Evolutionary conservation across 2,797 vertebrate species (phyloP).

Genomic region (Mormyrus hasselquistii): DNA sequence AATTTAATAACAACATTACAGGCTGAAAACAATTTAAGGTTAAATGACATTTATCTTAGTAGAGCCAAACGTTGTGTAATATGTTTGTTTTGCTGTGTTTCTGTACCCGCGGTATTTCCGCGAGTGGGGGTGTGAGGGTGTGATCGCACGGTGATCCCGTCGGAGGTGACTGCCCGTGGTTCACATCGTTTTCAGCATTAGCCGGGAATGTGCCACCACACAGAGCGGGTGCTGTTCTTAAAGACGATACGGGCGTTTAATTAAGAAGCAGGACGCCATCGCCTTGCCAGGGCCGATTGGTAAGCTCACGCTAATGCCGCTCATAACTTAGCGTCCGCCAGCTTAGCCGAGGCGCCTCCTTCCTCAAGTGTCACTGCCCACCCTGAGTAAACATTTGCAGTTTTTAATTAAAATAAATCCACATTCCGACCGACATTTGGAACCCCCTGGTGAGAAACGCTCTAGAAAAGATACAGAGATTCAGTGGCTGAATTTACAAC

Average conservation of each 20-base stretch:
- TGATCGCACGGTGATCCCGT: not conserved
- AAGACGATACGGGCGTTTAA: conserved; percentile 29
- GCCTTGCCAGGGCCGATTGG: conserved; percentile 32
- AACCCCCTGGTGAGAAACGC: conserved; percentile 42
- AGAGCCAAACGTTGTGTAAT: not conserved
- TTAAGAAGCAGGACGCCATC: conserved; percentile 33
- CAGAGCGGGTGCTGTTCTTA: conserved; percentile 23
- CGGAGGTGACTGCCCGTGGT: not conserved
- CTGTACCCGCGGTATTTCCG: not conserved
- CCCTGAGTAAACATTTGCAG: conserved; percentile 55
- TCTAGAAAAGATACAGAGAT: conserved; percentile 44
- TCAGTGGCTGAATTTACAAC: conserved; percentile 53
- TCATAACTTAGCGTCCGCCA: conserved; percentile 39
- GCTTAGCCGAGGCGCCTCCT: conserved; percentile 36
- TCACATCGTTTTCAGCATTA: not conserved
- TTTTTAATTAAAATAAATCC: conserved; percentile 74
- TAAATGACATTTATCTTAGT: not conserved
- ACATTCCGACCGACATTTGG: conserved; percentile 60
- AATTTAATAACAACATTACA: not conserved
- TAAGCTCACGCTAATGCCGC: conserved; percentile 32
- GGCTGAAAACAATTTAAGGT: not conserved
- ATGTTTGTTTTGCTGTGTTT: not conserved
- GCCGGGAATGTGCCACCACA: not conserved
- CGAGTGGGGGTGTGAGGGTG: not conserved
- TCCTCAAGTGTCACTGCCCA: conserved; percentile 44